Conservation (phyloP, 2,113 vertebrate species). For the Theristicus caerulescens region DNA sequence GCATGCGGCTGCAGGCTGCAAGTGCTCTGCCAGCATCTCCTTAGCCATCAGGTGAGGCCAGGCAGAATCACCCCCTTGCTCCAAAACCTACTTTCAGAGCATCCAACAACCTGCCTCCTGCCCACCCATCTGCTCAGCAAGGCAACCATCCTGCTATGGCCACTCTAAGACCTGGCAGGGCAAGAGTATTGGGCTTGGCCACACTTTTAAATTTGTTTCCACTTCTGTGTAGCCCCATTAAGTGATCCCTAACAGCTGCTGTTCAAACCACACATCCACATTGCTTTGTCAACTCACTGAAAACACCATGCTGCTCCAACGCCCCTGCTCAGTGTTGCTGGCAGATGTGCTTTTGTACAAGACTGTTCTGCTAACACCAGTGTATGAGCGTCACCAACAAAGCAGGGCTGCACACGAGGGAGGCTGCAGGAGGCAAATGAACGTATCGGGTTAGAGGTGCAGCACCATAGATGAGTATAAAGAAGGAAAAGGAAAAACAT, state of each 20-base stretch:
- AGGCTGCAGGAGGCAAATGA: neutral
- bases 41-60: neutral
- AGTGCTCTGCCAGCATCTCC: neutral
- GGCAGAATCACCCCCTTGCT: accelerated
- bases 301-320: accelerated
- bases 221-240: neutral
- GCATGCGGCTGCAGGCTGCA: accelerated
- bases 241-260: neutral
- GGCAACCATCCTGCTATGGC: neutral
- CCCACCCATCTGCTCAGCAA: neutral
- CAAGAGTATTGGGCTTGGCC: neutral
- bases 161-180: neutral
- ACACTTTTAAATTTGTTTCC: neutral
- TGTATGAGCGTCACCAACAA: neutral
- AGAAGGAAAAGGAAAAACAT: neutral
- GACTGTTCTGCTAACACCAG: neutral
- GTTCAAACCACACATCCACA: too few relatives aligned
- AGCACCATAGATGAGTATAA: accelerated
- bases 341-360: neutral
- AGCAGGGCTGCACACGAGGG: neutral
- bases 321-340: neutral
- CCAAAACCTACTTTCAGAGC: neutral
- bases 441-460: neutral
- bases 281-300: neutral
- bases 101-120: neutral